Conservation (phyloP, 2,113 vertebrate species). For the Casuarius casuarius region DNA sequence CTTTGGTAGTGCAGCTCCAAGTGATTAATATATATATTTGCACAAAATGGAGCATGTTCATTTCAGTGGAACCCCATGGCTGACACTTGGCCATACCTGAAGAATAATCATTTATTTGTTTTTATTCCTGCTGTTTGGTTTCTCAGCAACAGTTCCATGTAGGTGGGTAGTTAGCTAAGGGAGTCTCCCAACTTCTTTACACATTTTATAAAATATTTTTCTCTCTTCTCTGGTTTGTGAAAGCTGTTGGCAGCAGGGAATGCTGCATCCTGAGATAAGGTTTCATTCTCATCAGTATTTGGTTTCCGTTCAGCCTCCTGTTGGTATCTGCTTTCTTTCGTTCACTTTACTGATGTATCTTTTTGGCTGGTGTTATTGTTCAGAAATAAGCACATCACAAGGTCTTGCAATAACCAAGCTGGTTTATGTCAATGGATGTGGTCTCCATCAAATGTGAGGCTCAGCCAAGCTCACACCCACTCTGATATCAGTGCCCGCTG, state of each 20-base stretch:
- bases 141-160: conserved; percentile 52
- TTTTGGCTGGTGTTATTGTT: conserved; percentile 40
- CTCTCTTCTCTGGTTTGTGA: conserved; percentile 55
- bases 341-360: conserved; percentile 42
- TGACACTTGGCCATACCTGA: background rate
- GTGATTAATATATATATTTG: conserved; percentile 43
- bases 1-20: conserved; percentile 38
- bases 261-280: conserved; percentile 58
- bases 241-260: conserved; percentile 32
- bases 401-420: background rate
- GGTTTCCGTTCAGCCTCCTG: conserved; percentile 45
- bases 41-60: background rate
- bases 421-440: conserved; percentile 13
- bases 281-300: conserved; percentile 54
- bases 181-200: conserved; percentile 42
- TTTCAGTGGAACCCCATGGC: conserved; percentile 17
- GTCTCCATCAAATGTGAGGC: conserved; percentile 9
- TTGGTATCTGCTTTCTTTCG: conserved; percentile 36
- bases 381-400: conserved; percentile 42
- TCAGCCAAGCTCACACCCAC: background rate
- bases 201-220: conserved; percentile 46
- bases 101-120: conserved; percentile 45
- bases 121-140: conserved; percentile 32
- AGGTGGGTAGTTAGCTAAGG: conserved; percentile 59
- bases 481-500: background rate